Base-by-base conservation (phyloP, 2,797 vertebrate species). In the Champsocephalus esox region DNA sequence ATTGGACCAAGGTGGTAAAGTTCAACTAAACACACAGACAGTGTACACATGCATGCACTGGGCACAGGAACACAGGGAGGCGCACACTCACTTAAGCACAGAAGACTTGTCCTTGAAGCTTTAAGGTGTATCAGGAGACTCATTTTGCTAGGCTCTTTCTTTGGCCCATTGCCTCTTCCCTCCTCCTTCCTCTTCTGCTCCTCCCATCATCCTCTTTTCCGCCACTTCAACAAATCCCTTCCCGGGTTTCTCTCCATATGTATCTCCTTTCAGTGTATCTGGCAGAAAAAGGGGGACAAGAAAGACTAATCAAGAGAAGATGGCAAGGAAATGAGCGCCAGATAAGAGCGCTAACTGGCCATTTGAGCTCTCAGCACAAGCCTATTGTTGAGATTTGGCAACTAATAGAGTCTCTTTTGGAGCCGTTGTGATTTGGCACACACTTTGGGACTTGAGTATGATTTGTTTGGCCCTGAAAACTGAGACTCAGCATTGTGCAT, bases 1-100 rank as follows among this genome's bases (percentile, higher is more conserved):
- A 88, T 81, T 74, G 81, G 75, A 79, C 71, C 70, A 83, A 90
- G 74, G 82, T 89, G 90, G 88, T 64, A 38, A 64, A 16, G 9
- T 79, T 72, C 74, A 66, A 28, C n/a, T 65, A 61, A 70, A 80
- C 74, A 81, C 62, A 61, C 24, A 58, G 34, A 68, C 59, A 52
- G 45, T 34, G 52, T 55, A 45, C 60, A 70, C 60, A 70, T 73
- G 43, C 41, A 43, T 12, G 38, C 28, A 28, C 28, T 5, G 28
- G 28, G 28, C 28, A 28, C 28, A 28, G 28, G 28, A 28, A 28
- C 28, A 28, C 19, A 44, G 45, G 73, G 51, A 77, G 13, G 73
- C 44, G 51, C 13, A 54, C 46, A 57, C 24, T 64, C 51, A 57
- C 60, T 38, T 14, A 4, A 73, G 34, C 58, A 12, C 24, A 75